Conservation (phyloP, 2,113 vertebrate species). For the Ivindomyrus marchei region DNA sequence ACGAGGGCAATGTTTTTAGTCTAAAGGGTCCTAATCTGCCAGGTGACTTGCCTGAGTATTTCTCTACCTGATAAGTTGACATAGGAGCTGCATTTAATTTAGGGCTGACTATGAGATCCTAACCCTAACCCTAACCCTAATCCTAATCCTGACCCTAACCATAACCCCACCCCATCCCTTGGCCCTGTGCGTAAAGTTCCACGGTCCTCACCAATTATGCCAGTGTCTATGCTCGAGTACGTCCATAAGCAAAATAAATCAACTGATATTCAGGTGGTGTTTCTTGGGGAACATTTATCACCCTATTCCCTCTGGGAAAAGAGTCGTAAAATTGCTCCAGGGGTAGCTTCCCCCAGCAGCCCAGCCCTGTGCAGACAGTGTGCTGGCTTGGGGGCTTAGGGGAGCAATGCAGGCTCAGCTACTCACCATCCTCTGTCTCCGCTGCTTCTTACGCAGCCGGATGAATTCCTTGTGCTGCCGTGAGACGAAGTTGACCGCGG, state of each 20-base stretch:
- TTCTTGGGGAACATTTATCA: not conserved
- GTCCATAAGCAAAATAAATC: not conserved
- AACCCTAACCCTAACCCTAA: not conserved
- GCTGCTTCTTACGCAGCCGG: slow-evolving; percentile 70
- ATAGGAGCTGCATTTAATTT: not conserved
- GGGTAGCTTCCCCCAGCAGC: not conserved
- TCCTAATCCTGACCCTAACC: too few species aligned
- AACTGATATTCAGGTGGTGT: not conserved
- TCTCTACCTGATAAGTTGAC: not conserved
- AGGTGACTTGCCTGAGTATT: not conserved
- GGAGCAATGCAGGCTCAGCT: not conserved
- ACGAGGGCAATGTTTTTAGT: not conserved
- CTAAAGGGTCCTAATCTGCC: not conserved
- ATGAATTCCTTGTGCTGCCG: slow-evolving; percentile 90
- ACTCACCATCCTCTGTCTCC: slow-evolving; percentile 72
- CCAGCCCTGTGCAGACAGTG: not conserved
- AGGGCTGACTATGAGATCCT: not conserved
- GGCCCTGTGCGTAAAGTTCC: not conserved
- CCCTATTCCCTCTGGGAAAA: not conserved
- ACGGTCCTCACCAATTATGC: slow-evolving; percentile 31
- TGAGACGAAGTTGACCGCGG: slow-evolving; percentile 88
- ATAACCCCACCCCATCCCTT: not conserved
- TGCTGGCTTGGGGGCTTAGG: not conserved
- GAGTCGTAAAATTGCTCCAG: not conserved
- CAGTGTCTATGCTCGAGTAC: not conserved